Base-by-base conservation (phyloP, 2,113 vertebrate genomes). In the Mola mola region DNA sequence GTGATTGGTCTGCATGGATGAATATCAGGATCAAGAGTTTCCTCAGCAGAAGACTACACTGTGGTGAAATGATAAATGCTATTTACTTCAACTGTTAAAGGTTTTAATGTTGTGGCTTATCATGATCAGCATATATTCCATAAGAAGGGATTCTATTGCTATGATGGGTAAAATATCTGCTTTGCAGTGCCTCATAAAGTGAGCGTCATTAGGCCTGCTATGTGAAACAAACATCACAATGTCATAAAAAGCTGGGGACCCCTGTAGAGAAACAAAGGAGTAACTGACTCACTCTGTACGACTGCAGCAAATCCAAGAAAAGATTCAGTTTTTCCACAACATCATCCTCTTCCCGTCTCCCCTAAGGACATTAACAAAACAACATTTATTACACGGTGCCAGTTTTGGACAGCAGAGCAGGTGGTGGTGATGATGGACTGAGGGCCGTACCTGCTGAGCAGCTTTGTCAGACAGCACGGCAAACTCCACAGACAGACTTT, bases 261-360 rank as follows among this genome's bases (percentile, higher is more conserved):
- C 40, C 16, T 33, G 17, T 5, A 34, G 20, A n/a, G 33, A 20
- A 21, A 8, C 9, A 38, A 36, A 47, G 66, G 20, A 25, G 8
- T 46, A 72, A 46, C 17, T 10, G 59, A 89, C 95, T 94, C 75
- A 98, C 97, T 87, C 92, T 97, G 87, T 98, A 98, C 0, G 97
- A 96, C 82, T 99, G 97, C 53, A 99, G 92, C 87, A 99, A 85
- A 86, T 99, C 96, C 90, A 99, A 71, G 85, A 99, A 98, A 58
- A 98, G 87, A 87, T 95, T 95, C 76, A 99, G 81, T 83, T 96
- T 98, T 91, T 99, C 97, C 90, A 98, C 96, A 61, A 99, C 96
- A 50, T 98, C 94, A 47, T 95, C 95, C 82, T 98, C 96, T 69
- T 98, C 96, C 87, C 96, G 92, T 87, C 92, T 94, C 63, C 95